These are phyloP conservation scores for Polypterus bichir DNA, from an alignment of 2,113 vertebrate genomes.

Conservation along the genomic window DNA sequence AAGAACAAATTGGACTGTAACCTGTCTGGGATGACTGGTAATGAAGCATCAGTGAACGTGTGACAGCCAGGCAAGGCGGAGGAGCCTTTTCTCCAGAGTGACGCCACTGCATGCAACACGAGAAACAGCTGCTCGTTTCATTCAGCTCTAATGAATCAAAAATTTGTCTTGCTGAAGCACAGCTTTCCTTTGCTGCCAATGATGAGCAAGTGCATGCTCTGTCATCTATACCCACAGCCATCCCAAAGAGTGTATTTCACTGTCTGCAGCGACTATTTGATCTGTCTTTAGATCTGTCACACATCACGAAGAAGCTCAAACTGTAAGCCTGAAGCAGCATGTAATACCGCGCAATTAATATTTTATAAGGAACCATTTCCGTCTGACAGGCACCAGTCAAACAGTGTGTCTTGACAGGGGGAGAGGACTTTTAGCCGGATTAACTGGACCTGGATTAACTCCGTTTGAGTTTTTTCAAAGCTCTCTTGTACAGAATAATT, in stretches of 20 bases:
- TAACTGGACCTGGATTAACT: neutral
- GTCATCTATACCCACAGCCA: neutral
- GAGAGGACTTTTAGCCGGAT: constrained; percentile 17
- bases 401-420: constrained; percentile 8
- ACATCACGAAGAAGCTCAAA: neutral
- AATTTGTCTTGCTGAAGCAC: neutral
- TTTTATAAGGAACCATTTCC: constrained; percentile 10
- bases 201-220: neutral
- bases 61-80: too few species aligned
- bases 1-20: neutral
- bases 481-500: neutral
- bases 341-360: constrained; percentile 8
- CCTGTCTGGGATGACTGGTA: neutral
- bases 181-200: neutral
- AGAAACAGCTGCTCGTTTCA: neutral
- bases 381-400: constrained; percentile 17
- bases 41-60: neutral
- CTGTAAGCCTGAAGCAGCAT: constrained; percentile 2
- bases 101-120: neutral
- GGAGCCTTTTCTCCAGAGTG: neutral
- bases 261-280: constrained; percentile 6
- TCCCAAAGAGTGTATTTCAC: neutral
- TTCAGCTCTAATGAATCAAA: neutral
- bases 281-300: constrained; percentile 6
- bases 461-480: neutral